Evolutionary conservation across 2,113 vertebrate species (phyloP).

Genomic region (Muntiacus reevesi): DNA sequence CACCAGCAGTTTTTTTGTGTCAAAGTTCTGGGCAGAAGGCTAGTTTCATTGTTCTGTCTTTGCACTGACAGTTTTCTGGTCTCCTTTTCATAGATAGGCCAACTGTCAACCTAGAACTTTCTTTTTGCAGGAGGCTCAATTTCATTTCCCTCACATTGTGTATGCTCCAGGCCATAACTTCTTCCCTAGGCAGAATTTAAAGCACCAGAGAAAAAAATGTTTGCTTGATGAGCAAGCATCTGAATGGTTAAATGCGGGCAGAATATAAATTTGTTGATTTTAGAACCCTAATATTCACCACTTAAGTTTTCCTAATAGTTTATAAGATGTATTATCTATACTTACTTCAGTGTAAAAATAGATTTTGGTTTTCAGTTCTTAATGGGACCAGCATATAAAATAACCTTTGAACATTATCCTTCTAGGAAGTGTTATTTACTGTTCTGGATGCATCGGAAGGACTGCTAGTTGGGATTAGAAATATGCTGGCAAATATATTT

Average conservation of each 20-base stretch:
- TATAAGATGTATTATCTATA: background rate
- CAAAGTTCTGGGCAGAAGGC: background rate
- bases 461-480: conserved; percentile 79
- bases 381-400: conserved; percentile 19
- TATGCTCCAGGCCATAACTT: background rate
- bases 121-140: background rate
- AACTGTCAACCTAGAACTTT: background rate
- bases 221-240: background rate
- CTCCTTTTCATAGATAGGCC: background rate
- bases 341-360: background rate
- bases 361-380: background rate
- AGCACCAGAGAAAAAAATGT: background rate
- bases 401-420: conserved; percentile 41
- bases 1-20: background rate
- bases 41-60: background rate
- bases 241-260: background rate
- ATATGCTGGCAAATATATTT: conserved; percentile 77
- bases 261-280: background rate
- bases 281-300: background rate
- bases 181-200: background rate
- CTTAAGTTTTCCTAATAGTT: background rate
- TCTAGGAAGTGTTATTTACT: conserved; percentile 84
- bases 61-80: background rate
- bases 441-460: conserved; percentile 85
- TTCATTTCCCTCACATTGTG: background rate